Evolutionary conservation across 2,888 invertebrate genomes (phyloP), one percentile per base, ranked within the genome.

Genomic region (Phalangium opilio): DNA sequence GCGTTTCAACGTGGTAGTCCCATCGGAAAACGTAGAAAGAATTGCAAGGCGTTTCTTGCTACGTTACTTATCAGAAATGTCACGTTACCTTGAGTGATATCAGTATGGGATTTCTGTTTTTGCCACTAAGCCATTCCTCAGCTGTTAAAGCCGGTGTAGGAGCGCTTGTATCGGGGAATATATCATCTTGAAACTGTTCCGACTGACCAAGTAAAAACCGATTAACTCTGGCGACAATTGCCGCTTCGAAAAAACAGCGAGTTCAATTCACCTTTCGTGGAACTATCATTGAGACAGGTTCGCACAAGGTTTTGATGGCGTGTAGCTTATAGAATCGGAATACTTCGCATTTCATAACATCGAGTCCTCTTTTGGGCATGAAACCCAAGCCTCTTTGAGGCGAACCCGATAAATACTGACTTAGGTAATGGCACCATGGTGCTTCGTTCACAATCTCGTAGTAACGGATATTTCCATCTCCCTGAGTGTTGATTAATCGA

Each of bases 321-420:
- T 93, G 93, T 50, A 96, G 75, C 59, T 95, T 78, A 73, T 89
- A 96, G 72, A 96, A 93, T 66, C 93, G 80, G 59, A 83, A 75
- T 59, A 96, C 87, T 74, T 96, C 96, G 69, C 93, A 95, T 54
- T 81, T 80, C 54, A 80, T 81, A 45, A 91, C 85, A 71, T 93
- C 91, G 68, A 89, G 83, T 53, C 95, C 95, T 59, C 95, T 76
- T 72, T 96, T 96, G 56, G 95, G 93, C 93, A 96, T 95, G 78
- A 89, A 81, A 54, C 69, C 69, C 62, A 70, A 51, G 63, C 93
- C 93, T 72, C 93, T 76, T 68, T 96, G 95, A 44, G 96, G 95
- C 68, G 89, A 87, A n/a, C 90, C 85, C 33, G 93, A 90, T 73
- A 90, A 87, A 75, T 86, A 95, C 60, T 90, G 91, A 72, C 85